These are phyloP conservation scores for Pionites leucogaster DNA, from an alignment of 2,113 vertebrate species.

Conservation along the genomic window DNA sequence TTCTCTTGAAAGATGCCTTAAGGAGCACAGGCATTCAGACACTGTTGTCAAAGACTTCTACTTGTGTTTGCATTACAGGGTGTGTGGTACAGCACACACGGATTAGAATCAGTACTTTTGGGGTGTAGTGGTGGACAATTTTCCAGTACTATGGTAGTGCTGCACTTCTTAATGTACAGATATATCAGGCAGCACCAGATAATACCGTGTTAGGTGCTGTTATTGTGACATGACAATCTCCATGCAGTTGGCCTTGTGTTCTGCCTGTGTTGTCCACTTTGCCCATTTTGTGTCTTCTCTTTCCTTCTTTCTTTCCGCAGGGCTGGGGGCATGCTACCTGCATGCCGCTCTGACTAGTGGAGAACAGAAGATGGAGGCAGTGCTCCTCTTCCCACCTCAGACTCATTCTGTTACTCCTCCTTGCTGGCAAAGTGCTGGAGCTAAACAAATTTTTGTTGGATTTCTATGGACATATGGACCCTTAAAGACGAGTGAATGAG, in stretches of 20 bases:
- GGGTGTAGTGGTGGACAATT: not conserved
- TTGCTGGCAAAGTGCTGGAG: not conserved
- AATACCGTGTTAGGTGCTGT: not conserved
- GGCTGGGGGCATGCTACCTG: rapidly evolving
- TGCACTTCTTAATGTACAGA: not conserved
- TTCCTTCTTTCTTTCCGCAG: not conserved
- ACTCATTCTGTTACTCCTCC: not conserved
- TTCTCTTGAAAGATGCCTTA: not conserved
- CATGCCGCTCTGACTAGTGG: not conserved
- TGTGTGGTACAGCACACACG: not conserved
- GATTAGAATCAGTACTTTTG: not conserved
- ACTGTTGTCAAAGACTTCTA: not conserved
- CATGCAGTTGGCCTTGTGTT: not conserved
- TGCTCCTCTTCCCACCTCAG: not conserved
- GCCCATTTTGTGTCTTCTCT: not conserved
- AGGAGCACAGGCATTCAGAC: not conserved
- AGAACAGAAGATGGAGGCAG: not conserved
- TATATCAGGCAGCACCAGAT: not conserved
- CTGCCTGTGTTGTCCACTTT: not conserved
- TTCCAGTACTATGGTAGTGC: not conserved
- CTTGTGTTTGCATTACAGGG: not conserved
- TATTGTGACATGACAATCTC: not conserved
- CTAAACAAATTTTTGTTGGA: not conserved
- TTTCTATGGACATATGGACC: not conserved
- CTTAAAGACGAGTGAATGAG: not conserved